A percentile compares a stretch with the other conserved stretches of the same genome.
These are phyloP conservation scores for Cepaea hortensis DNA, from an alignment of 2,888 invertebrate genomes.

Conservation along the genomic window DNA sequence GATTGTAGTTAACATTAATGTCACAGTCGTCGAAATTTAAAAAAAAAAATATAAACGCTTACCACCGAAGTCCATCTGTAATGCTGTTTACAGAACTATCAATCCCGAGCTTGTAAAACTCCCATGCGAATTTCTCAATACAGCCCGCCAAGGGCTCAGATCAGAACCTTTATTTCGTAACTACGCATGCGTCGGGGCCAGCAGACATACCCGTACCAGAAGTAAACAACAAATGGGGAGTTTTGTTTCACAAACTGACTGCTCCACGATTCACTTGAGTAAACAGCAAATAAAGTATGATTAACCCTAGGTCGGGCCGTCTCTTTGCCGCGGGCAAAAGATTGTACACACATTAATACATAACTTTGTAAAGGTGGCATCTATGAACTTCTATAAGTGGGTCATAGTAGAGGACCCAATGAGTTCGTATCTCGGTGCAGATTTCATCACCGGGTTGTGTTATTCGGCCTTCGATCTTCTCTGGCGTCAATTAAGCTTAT, in stretches of 20 bases:
- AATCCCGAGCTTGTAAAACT: background rate
- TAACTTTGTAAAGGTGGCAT: no score
- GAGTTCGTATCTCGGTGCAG: no score
- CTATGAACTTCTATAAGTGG: no score
- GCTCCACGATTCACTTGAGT: background rate
- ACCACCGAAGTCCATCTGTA: background rate
- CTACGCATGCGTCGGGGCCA: background rate
- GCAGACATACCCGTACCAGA: background rate
- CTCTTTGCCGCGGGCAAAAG: no score
- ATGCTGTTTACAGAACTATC: background rate
- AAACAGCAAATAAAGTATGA: background rate
- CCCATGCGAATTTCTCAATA: background rate
- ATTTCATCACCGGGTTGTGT: no score
- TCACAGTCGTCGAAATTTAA: no score
- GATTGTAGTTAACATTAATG: background rate
- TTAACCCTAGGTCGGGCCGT: background rate
- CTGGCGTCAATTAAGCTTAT: no score
- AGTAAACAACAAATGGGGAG: background rate
- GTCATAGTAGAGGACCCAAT: no score
- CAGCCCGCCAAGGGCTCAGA: background rate
- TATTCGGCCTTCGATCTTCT: no score
- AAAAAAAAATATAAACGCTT: background rate
- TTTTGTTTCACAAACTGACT: background rate
- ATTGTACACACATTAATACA: no score
- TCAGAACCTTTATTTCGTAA: background rate